Conservation (phyloP, 2,797 vertebrate species). For the Onychomys arenicola region DNA sequence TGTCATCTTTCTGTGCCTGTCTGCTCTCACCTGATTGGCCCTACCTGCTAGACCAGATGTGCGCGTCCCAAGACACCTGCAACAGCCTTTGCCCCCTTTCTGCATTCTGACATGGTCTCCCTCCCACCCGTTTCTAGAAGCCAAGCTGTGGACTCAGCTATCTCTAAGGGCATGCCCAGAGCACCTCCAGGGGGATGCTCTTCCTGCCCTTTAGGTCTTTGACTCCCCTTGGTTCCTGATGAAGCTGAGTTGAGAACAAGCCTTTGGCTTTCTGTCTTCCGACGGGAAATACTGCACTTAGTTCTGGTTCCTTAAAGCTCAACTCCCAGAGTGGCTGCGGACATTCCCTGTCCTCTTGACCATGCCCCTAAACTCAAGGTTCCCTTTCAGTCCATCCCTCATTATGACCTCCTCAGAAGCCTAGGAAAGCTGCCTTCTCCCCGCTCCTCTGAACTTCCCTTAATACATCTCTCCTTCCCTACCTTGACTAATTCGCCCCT, state of each 20-base stretch:
- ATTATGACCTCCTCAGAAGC: neutral
- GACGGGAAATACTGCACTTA: neutral
- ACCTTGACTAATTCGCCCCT: neutral
- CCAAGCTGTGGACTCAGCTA: accelerated
- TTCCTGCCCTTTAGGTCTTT: neutral
- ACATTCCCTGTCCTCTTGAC: accelerated
- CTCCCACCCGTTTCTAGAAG: neutral
- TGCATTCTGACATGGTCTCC: neutral
- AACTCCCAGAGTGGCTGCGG: neutral
- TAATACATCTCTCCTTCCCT: neutral
- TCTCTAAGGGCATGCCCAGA: neutral
- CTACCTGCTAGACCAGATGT: neutral
- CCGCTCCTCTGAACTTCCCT: neutral
- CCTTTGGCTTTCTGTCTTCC: neutral
- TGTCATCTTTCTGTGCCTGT: neutral
- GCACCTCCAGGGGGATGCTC: neutral
- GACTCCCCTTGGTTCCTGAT: neutral
- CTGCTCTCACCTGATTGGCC: neutral
- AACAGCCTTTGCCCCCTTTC: neutral
- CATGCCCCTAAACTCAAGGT: neutral
- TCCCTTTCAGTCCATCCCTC: neutral
- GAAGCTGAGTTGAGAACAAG: neutral
- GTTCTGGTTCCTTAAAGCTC: neutral
- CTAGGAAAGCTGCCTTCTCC: neutral
- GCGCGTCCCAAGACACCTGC: neutral